Conservation (phyloP, 2,113 vertebrate species). For the Pachycephala philippinensis region DNA sequence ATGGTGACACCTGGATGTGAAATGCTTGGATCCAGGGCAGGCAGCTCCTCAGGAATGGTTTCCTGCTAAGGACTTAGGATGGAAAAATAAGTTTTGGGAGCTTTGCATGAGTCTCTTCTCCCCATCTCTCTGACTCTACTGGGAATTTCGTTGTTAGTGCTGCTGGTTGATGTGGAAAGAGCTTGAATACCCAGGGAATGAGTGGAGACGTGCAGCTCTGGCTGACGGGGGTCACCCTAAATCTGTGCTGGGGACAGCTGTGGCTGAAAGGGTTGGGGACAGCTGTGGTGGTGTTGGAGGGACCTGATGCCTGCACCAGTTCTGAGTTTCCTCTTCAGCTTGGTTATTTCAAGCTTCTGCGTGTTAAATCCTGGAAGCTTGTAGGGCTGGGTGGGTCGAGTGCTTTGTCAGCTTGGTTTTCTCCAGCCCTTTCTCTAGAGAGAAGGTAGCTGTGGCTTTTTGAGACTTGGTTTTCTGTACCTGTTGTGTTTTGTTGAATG, state of each 20-base stretch:
- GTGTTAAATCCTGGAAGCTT: background rate
- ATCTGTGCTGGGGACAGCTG: background rate
- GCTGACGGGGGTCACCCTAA: background rate
- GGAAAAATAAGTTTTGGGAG: background rate
- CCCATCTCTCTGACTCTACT: fast-evolving
- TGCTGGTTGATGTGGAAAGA: background rate
- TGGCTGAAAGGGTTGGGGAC: background rate
- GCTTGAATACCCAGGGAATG: fast-evolving
- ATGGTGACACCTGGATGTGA: background rate
- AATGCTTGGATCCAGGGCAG: background rate
- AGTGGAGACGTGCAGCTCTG: background rate
- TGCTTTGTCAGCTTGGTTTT: background rate
- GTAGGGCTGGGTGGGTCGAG: background rate
- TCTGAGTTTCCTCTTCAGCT: background rate
- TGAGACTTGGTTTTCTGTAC: background rate
- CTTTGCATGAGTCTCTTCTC: fast-evolving
- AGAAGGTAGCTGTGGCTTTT: background rate
- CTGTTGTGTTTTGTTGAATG: background rate
- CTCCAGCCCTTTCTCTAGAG: background rate
- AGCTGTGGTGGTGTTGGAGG: background rate
- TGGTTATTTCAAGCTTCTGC: background rate
- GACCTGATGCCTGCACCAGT: background rate
- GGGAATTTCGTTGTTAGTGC: background rate
- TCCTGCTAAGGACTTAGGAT: background rate
- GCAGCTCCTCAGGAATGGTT: background rate